phyloP scores from a whole-genome alignment of 1,140 invertebrate genomes.

The Brevipalpus yothersi region DNA sequence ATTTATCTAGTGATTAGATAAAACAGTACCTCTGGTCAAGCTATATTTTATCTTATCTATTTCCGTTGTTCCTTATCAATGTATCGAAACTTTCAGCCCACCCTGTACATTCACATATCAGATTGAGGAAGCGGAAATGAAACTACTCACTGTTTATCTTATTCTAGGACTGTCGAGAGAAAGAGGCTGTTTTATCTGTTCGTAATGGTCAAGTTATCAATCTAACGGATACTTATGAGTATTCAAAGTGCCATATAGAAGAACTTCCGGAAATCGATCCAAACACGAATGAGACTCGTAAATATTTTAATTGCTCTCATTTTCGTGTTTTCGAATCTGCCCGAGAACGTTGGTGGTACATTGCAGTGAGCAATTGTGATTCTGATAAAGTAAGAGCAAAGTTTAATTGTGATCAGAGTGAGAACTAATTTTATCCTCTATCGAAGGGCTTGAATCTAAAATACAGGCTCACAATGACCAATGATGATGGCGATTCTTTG shows the following conservation, averaged over 20 bases:
- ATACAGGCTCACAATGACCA: conserved; percentile 50
- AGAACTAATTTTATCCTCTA: conserved; percentile 7
- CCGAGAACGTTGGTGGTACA: conserved; percentile 49
- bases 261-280: conserved; percentile 1
- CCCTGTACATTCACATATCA: too few species aligned
- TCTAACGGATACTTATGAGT: conserved; percentile 32
- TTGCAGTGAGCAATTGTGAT: conserved; percentile 43
- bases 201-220: conserved; percentile 47
- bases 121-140: not conserved
- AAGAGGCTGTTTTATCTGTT: conserved; percentile 34
- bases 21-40: too few species aligned
- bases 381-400: conserved; percentile 25
- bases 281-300: conserved; percentile 15
- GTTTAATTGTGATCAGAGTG: not conserved
- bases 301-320: conserved; percentile 27
- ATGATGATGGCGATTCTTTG: conserved; percentile 43
- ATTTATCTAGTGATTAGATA: too few species aligned
- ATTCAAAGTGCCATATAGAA: conserved; percentile 19
- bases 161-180: conserved; percentile 37
- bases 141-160: not conserved
- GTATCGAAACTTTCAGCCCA: too few species aligned
- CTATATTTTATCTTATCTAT: too few species aligned
- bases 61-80: too few species aligned
- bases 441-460: conserved; percentile 36
- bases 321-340: conserved; percentile 34